Evolutionary conservation across 1,140 invertebrate genomes (phyloP), one percentile per base, ranked within the genome.

Genomic region (Tetragnatha versicolor): DNA sequence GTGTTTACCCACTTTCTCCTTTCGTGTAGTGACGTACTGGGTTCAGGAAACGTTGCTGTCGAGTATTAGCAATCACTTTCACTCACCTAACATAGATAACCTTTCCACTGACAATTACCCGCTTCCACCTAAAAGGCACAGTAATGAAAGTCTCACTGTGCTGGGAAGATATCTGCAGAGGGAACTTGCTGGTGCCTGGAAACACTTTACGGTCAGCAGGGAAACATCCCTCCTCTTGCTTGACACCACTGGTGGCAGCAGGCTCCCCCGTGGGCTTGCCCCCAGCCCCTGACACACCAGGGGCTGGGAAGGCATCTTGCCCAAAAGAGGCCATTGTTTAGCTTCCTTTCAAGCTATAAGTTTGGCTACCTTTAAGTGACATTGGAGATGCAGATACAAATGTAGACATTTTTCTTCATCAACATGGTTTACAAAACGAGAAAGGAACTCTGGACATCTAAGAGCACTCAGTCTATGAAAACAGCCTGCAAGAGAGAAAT

Each of bases 1-100:
- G n/a, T n/a, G n/a, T n/a, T n/a, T n/a, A n/a, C n/a, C n/a, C n/a
- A n/a, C n/a, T n/a, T n/a, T n/a, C n/a, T n/a, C n/a, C n/a, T n/a
- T n/a, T n/a, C n/a, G n/a, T n/a, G n/a, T n/a, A n/a, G n/a, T n/a
- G n/a, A n/a, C n/a, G n/a, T n/a, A n/a, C n/a, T n/a, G n/a, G n/a
- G n/a, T n/a, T n/a, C n/a, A n/a, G n/a, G n/a, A n/a, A n/a, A n/a
- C n/a, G n/a, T n/a, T n/a, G n/a, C n/a, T n/a, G n/a, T n/a, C n/a
- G n/a, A n/a, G n/a, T n/a, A n/a, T n/a, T n/a, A n/a, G n/a, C n/a
- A n/a, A n/a, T n/a, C n/a, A n/a, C n/a, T n/a, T n/a, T n/a, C 53
- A 84, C 83, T 84, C 84, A 90, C 89, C 89, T 90, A 81, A 89
- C 87, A 84, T 90, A 90, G 49, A 89, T 84, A 75, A 90, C 84